Base-by-base conservation (phyloP, 2,113 vertebrate genomes). In the Theropithecus gelada region DNA sequence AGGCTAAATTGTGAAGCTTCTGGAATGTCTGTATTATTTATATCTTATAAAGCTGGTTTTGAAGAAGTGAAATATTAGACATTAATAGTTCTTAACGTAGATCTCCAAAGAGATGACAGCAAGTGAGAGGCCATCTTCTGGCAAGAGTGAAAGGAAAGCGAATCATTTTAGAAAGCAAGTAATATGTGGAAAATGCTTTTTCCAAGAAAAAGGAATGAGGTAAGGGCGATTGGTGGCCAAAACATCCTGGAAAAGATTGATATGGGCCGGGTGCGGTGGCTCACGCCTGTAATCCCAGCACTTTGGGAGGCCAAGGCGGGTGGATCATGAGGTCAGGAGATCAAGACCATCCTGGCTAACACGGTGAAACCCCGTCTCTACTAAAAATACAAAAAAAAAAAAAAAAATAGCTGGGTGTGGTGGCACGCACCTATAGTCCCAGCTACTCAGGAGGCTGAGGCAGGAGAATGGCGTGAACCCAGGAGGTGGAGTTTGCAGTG, bases 11-110 rank as follows among this genome's bases (percentile, higher is more conserved):
- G 16, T 57, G 11, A 80, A 72, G 70, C 66, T 93, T 92, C 48
- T 92, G 22, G 27, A 61, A 23, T 52, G 7, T 35, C 38, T 45
- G 10, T 55, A 38, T 82, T 32, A 68, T 57, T 43, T 75, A 13
- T 55, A 25, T 23, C 14, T 32, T 68, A 6, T 59, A n/a, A 80
- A 94, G 22, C 18, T 76, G 25, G 55, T 48, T 87, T 96, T 81
- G 35, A 14, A 90, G 68, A 83, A 95, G 38, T 13, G 8, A 76
- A 92, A 52, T 32, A 90, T 48, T 92, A 80, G 20, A n/a, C 18
- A 48, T 82, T 23, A 97, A 27, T 95, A 81, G 85, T 92, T 96
- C 59, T 92, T 79, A 84, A 50, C 72, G 52, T 73, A 80, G 40
- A 90, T 93, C 43, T 95, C 66, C 75, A 38, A 88, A 91, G 78